Conservation (phyloP, 2,888 invertebrate species). For the Melanophora roralis region DNA sequence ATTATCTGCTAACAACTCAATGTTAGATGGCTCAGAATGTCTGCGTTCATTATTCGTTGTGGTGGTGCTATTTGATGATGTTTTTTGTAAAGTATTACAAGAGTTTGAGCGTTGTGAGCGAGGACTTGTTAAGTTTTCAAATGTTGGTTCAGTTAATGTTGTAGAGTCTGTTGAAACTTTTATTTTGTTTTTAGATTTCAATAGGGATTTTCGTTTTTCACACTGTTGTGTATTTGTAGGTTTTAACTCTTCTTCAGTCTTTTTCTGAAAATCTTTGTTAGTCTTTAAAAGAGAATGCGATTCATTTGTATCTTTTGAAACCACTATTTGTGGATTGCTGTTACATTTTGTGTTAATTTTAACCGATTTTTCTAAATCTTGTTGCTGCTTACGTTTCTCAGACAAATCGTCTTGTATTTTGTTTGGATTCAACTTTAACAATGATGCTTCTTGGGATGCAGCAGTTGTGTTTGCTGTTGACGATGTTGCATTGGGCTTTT, state of each 20-base stretch:
- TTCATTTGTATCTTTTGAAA: slow-evolving; percentile 16
- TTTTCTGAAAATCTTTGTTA: slow-evolving; percentile 23
- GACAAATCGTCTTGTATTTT: slow-evolving; percentile 9
- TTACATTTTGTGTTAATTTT: not conserved
- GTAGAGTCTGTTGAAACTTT: not conserved
- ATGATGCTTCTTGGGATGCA: slow-evolving; percentile 19
- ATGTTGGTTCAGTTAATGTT: not conserved
- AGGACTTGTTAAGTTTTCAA: slow-evolving; percentile 45
- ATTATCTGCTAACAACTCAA: not conserved
- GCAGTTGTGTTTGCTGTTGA: too few relatives aligned
- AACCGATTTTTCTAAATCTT: not conserved
- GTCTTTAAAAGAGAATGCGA: slow-evolving; percentile 39
- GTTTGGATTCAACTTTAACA: not conserved
- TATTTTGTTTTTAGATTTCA: slow-evolving; percentile 43
- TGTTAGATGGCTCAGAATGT: slow-evolving; percentile 56
- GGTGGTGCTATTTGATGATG: not conserved
- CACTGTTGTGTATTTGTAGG: not conserved
- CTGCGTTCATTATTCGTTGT: slow-evolving; percentile 48
- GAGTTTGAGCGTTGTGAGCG: slow-evolving; percentile 63
- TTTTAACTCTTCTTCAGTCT: not conserved
- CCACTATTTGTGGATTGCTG: not conserved
- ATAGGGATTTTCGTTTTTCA: slow-evolving; percentile 62
- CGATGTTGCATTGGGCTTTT: slow-evolving; percentile 24
- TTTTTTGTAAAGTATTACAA: slow-evolving; percentile 34
- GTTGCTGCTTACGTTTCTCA: not conserved